phyloP scores from a whole-genome alignment of 2,113 vertebrate species.

The Clarias gariepinus region DNA sequence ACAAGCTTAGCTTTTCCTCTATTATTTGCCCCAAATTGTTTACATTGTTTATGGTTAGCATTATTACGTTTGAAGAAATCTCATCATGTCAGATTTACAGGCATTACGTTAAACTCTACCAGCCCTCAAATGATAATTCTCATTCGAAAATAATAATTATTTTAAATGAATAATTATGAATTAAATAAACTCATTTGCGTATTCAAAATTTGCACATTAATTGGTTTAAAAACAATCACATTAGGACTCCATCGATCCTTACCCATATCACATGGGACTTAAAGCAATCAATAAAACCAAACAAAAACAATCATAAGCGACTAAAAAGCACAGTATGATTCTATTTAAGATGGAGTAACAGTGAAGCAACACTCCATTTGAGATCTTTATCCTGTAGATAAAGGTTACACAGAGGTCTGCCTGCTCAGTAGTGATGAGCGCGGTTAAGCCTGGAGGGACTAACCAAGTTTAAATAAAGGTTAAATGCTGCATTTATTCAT shows the following conservation, averaged over 20 bases:
- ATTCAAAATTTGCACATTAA: not conserved
- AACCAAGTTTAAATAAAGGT: slow-evolving; percentile 34
- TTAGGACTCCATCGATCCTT: not conserved
- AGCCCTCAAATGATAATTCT: not conserved
- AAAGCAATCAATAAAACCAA: not conserved
- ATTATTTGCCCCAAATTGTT: not conserved
- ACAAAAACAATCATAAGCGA: not conserved
- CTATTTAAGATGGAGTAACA: not conserved
- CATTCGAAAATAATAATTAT: too few species aligned
- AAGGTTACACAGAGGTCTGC: slow-evolving; percentile 24
- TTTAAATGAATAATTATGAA: too few species aligned
- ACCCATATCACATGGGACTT: not conserved
- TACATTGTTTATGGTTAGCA: not conserved
- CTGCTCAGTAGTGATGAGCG: not conserved
- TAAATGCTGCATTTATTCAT: slow-evolving; percentile 39
- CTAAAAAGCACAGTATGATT: not conserved
- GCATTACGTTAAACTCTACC: not conserved
- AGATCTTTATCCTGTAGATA: slow-evolving; percentile 5
- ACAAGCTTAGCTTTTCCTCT: not conserved
- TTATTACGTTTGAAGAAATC: not conserved
- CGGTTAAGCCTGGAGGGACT: not conserved
- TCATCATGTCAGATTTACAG: not conserved
- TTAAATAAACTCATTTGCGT: not conserved
- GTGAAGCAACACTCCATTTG: not conserved
- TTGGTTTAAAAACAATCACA: not conserved